Evolutionary conservation across 2,888 invertebrate genomes (phyloP), one percentile per base, ranked within the genome.

Genomic region (Drosophila meridionalis): DNA sequence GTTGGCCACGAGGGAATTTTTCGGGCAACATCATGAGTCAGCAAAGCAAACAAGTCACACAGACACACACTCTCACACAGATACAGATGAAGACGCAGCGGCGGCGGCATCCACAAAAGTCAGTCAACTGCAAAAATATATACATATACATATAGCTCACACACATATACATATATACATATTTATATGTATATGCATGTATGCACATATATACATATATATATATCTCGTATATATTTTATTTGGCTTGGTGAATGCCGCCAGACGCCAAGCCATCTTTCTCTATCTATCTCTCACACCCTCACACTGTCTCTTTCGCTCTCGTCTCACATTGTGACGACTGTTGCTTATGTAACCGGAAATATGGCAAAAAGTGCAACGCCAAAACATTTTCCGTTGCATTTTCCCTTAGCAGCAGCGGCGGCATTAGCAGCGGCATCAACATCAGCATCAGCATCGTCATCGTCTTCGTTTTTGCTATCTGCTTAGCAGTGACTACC

Each of bases 351-450:
- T 86, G 90, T 85, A 86, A 86, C 90, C 85, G 85, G 85, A 86
- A 89, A 89, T 86, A 89, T 87, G 74, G 88, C 90, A 86, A 86
- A 86, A 86, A 89, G 85, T 89, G 85, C 85, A 86, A 85, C 85
- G 85, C 90, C 90, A 89, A 86, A 89, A 86, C 85, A 86, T 89
- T 86, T 86, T 80, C 90, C 88, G 80, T 85, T 84, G 90, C 88
- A 87, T 80, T 86, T 76, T 70, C 50, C 64, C 43, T 5, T 9
- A 34, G 34, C 47, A 53, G 43, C 73, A 47, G 47, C 28, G 28
- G 42, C 62, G 45, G 53, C 53, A 38, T 36, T 38, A 55, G 53
- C 56, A 56, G 30, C 30, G 40, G 56, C 42, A 42, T 42, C 59
- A 38, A 50, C 58, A 32, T 36, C 36, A 36, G 36, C 62, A 34